phyloP scores from a whole-genome alignment of 2,888 invertebrate genomes.

The Nyleta sp. region DNA sequence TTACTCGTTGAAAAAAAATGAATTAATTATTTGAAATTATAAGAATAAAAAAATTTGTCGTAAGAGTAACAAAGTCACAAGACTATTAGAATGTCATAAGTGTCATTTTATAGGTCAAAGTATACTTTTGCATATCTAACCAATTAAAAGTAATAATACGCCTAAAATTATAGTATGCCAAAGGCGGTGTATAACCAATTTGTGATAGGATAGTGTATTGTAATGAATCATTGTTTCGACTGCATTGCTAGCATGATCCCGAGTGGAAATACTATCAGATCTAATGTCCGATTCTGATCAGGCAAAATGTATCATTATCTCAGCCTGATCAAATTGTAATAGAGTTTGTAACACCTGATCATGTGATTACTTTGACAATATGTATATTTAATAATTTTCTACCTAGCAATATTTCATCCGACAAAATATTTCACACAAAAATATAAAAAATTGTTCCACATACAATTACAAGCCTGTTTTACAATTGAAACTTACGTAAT shows the following conservation, averaged over 20 bases:
- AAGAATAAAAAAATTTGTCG: too few species aligned
- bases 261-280: constrained; percentile 47
- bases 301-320: constrained; percentile 51
- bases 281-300: constrained; percentile 54
- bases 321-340: constrained; percentile 43
- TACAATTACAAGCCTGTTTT: too few species aligned
- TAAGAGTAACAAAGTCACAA: too few species aligned
- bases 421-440: too few species aligned
- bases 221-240: constrained; percentile 47
- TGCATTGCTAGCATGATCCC: constrained; percentile 24
- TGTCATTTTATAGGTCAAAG: too few species aligned
- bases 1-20: too few species aligned
- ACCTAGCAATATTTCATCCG: not conserved
- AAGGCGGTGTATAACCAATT: constrained; percentile 10
- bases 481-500: too few species aligned
- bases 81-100: too few species aligned
- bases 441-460: too few species aligned
- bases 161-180: not conserved
- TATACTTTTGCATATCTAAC: too few species aligned
- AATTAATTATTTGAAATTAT: too few species aligned
- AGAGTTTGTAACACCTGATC: constrained; percentile 41
- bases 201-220: constrained; percentile 24
- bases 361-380: constrained; percentile 9
- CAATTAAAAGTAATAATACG: constrained; percentile 5
- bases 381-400: constrained; percentile 8